Conservation (phyloP, 2,113 vertebrate genomes). For the Saimiri boliviensis region DNA sequence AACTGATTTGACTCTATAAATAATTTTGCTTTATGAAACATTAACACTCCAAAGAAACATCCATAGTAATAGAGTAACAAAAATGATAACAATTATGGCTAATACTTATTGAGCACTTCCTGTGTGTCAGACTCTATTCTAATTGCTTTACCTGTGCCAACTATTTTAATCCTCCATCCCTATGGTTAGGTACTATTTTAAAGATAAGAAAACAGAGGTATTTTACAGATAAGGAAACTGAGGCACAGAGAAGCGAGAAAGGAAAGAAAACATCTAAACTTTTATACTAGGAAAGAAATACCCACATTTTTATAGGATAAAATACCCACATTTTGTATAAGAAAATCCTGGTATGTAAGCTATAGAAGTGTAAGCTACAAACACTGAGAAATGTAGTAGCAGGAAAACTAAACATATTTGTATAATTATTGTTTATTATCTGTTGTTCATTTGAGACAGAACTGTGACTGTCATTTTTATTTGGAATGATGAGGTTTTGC, state of each 20-base stretch:
- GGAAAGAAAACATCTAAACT: conserved; percentile 17
- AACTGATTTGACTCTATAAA: conserved; percentile 44
- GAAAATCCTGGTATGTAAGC: conserved; percentile 23
- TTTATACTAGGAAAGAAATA: conserved; percentile 24
- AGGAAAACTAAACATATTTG: conserved; percentile 19
- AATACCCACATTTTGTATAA: conserved; percentile 34
- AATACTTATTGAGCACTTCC: not conserved
- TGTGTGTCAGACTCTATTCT: conserved; percentile 30
- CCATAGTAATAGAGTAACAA: conserved; percentile 32
- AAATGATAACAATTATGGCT: conserved; percentile 33
- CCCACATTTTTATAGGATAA: not conserved
- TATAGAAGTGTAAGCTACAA: not conserved
- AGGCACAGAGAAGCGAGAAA: conserved; percentile 1
- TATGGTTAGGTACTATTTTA: not conserved
- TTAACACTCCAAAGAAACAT: conserved; percentile 25
- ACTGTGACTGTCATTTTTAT: conserved; percentile 8
- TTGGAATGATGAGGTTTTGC: conserved; percentile 44
- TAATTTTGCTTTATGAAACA: conserved; percentile 47
- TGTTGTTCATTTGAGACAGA: conserved; percentile 52
- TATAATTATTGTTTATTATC: conserved; percentile 51
- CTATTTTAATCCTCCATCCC: not conserved
- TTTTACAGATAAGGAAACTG: conserved; percentile 37
- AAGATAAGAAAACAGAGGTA: conserved; percentile 3
- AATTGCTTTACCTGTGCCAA: conserved; percentile 16
- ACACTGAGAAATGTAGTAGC: conserved; percentile 21